A percentile compares a stretch with the other conserved stretches of the same genome.
Conservation (phyloP, 2,797 vertebrate genomes). For the Chelon labrosus region DNA sequence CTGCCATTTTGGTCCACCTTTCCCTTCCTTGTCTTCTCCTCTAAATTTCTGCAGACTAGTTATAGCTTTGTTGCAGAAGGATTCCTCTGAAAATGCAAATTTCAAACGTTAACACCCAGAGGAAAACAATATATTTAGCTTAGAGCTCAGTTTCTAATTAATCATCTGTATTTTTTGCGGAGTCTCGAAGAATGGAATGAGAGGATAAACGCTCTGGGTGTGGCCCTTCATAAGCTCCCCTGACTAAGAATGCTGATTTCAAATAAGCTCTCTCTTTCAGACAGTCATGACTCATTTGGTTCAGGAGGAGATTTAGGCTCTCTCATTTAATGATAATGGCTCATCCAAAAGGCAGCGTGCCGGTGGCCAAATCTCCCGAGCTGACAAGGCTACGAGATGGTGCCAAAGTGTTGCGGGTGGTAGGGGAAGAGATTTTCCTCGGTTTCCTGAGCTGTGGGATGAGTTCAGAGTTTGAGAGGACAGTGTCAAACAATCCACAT, state of each 20-base stretch:
- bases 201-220: conserved; percentile 45
- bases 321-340: conserved; percentile 57
- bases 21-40: too few species aligned
- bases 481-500: background rate
- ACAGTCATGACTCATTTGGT: conserved; percentile 52
- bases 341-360: conserved; percentile 33
- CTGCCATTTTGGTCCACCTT: background rate
- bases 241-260: conserved; percentile 51
- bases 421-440: background rate
- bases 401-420: conserved; percentile 11
- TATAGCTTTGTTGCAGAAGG: background rate
- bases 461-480: background rate
- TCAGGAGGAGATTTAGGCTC: conserved; percentile 44
- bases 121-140: conserved; percentile 54
- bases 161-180: conserved; percentile 48
- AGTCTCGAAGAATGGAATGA: conserved; percentile 40
- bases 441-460: too few species aligned
- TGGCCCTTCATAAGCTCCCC: conserved; percentile 47
- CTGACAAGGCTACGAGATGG: conserved; percentile 23
- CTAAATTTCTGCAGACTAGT: conserved; percentile 20
- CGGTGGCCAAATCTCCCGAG: conserved; percentile 42
- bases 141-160: conserved; percentile 55
- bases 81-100: conserved; percentile 44
- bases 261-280: conserved; percentile 57
- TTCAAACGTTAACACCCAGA: conserved; percentile 31